Conservation (phyloP, 2,113 vertebrate species). For the Candoia aspera region DNA sequence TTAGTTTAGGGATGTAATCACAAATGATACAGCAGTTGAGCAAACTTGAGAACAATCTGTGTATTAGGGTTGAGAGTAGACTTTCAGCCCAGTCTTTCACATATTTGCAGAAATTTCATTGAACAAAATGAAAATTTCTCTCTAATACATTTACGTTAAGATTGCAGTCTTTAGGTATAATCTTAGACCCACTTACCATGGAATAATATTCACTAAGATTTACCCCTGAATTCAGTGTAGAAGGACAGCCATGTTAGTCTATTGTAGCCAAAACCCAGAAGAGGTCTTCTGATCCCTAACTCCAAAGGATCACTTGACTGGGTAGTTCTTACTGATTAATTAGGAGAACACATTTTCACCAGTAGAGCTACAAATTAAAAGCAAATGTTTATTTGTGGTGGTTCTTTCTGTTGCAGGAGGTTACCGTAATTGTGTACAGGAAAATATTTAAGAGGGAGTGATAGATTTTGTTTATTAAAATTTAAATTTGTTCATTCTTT, state of each 20-base stretch:
- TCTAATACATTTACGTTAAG: not conserved
- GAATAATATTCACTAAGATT: not conserved
- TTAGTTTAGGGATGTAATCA: constrained; percentile 5
- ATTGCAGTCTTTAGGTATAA: not conserved
- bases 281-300: not conserved
- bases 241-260: not conserved
- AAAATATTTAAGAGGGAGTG: not conserved
- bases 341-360: not conserved
- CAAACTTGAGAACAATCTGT: not conserved
- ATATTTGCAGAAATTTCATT: not conserved
- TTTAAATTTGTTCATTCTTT: not conserved
- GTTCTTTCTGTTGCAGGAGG: not conserved
- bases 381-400: not conserved
- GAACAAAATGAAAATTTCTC: not conserved
- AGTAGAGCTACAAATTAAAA: not conserved
- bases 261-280: not conserved
- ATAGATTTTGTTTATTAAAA: not conserved
- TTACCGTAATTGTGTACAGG: not conserved
- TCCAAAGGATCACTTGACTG: not conserved
- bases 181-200: not conserved
- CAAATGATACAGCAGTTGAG: not conserved
- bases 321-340: not conserved
- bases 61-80: not conserved
- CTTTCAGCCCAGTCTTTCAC: not conserved
- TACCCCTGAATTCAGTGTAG: not conserved